These are phyloP conservation scores for Ryuthela nishihirai DNA, from an alignment of 2,888 invertebrate species.

Conservation along the genomic window DNA sequence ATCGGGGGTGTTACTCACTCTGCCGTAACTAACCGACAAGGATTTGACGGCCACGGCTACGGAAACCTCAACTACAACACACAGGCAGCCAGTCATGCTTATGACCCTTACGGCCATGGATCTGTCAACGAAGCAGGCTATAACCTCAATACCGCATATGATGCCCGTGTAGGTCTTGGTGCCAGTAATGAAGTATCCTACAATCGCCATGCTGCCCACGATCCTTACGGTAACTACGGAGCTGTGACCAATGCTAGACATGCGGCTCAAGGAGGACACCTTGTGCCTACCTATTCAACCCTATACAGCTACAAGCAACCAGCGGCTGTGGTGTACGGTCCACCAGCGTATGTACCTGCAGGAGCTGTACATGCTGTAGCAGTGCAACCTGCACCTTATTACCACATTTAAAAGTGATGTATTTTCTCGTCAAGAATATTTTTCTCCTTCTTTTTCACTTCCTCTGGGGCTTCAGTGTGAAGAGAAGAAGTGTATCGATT, in stretches of 20 bases:
- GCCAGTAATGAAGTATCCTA: conserved; percentile 24
- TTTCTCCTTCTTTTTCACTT: too few relatives aligned
- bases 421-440: too few relatives aligned
- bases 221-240: conserved; percentile 35
- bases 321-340: background rate
- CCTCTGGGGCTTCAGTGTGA: too few relatives aligned
- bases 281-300: conserved; percentile 11
- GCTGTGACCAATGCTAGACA: conserved; percentile 24
- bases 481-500: too few relatives aligned
- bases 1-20: conserved; percentile 17
- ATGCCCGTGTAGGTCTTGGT: conserved; percentile 21
- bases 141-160: conserved; percentile 23
- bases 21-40: conserved; percentile 11
- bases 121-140: conserved; percentile 26
- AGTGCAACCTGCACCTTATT: too few relatives aligned
- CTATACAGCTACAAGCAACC: conserved; percentile 6
- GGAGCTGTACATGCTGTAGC: conserved; percentile 3
- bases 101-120: conserved; percentile 18
- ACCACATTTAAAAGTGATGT: too few relatives aligned
- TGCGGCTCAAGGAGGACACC: conserved; percentile 25
- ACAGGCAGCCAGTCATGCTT: conserved; percentile 19
- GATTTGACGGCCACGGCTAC: conserved; percentile 33
- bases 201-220: conserved; percentile 30
- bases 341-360: conserved; percentile 2
- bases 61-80: conserved; percentile 22